Percentiles rank a stretch among this genome's conserved stretches.
These are phyloP conservation scores for Drosophila truncata DNA, from an alignment of 1,140 invertebrate species.

Conservation along the genomic window DNA sequence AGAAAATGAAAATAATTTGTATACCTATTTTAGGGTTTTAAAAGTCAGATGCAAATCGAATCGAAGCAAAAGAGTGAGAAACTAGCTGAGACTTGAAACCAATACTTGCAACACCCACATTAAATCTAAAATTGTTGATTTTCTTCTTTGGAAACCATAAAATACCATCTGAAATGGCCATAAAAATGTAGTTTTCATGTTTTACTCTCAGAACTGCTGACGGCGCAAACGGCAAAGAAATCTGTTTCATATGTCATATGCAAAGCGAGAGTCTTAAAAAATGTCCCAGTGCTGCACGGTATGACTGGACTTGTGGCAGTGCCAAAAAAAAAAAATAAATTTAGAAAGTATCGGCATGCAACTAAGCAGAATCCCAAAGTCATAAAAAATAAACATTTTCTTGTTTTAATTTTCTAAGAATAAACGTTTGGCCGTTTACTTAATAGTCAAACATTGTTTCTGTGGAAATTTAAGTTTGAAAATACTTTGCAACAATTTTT, in stretches of 20 bases:
- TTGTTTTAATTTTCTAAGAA: too few relatives aligned
- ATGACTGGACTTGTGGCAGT: conserved; percentile 13
- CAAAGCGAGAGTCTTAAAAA: conserved; percentile 31
- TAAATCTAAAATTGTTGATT: conserved; percentile 19
- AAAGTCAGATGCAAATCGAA: not conserved
- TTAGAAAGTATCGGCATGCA: not conserved
- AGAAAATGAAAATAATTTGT: not conserved
- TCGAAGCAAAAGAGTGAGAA: not conserved
- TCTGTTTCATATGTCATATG: conserved; percentile 50
- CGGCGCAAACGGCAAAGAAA: conserved; percentile 32
- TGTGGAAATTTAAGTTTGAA: too few relatives aligned
- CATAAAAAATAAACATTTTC: too few relatives aligned
- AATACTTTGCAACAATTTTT: too few relatives aligned
- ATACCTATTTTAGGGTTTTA: not conserved
- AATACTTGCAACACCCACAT: not conserved
- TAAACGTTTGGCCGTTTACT: too few relatives aligned
- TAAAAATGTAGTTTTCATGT: conserved; percentile 26
- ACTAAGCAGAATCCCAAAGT: conserved; percentile 18
- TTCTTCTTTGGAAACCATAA: conserved; percentile 32
- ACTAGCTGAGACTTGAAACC: not conserved
- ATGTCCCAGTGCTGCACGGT: conserved; percentile 25
- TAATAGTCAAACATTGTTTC: too few relatives aligned
- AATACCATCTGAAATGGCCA: conserved; percentile 36
- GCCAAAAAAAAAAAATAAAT: conserved; percentile 1
- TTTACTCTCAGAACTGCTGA: conserved; percentile 38